Conservation (phyloP, 2,113 vertebrate genomes). For the Lichenostomus cassidix region DNA sequence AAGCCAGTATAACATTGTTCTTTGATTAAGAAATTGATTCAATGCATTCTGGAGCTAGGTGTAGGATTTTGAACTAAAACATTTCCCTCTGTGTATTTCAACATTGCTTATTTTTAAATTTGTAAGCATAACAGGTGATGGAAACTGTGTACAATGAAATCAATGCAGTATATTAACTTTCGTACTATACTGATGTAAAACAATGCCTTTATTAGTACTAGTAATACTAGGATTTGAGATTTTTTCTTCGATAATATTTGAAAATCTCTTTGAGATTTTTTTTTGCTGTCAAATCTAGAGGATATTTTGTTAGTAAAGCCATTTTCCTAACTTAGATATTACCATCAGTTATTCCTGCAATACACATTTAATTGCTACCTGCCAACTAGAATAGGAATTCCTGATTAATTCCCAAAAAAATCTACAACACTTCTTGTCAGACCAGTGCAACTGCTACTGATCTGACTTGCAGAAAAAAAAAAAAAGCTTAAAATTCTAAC, state of each 20-base stretch:
- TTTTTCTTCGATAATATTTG: background rate
- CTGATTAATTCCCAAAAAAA: background rate
- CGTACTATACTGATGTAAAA: background rate
- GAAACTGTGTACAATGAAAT: background rate
- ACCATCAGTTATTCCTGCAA: background rate
- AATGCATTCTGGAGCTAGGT: background rate
- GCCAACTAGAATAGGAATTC: background rate
- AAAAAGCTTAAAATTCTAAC: background rate
- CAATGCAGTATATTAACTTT: background rate
- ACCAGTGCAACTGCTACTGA: background rate
- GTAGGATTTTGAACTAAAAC: background rate
- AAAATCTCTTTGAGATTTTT: background rate
- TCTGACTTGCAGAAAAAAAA: background rate
- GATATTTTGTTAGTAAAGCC: background rate
- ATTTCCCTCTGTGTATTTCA: background rate
- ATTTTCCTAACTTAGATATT: background rate
- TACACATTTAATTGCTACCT: background rate
- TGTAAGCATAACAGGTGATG: background rate
- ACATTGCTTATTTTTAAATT: background rate
- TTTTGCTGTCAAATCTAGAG: background rate
- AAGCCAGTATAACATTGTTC: background rate
- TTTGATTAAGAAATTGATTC: background rate
- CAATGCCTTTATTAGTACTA: background rate
- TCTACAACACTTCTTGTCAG: background rate
- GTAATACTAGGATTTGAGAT: background rate